Base-by-base conservation (phyloP, 2,113 vertebrate genomes). In the Puntigrus tetrazona region DNA sequence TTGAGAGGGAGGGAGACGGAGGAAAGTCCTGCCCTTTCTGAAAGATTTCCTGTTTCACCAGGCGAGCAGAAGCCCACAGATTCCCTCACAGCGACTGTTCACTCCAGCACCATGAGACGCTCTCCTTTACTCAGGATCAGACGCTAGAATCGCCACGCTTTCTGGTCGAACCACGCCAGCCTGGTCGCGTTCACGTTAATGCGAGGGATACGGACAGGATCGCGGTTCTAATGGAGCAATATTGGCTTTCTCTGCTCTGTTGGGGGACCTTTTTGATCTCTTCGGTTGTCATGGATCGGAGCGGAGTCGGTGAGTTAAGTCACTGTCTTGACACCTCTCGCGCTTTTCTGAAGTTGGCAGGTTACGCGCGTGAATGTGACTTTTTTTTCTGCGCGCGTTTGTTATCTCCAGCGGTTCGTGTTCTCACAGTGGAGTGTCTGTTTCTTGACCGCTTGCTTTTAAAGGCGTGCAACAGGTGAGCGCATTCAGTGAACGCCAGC, bases 1-100 rank as follows among this genome's bases (percentile, higher is more conserved):
- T 76, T 41, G 73, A 20, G 78, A 81, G 52, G 78, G 83, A 81
- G 85, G 78, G 86, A 84, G 84, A 61, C 59, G 84, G 79, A 82
- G 84, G 84, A 81, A 87, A 85, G 89, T 88, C 89, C 89, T 86
- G 89, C 89, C 89, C 89, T 89, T 83, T 70, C 84, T 81, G 80
- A 85, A 88, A 90, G 88, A 89, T 88, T 89, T 90, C 89, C 87
- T 90, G 89, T 90, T 85, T 85, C 80, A 76, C 73, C 63, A 69
- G 76, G 47, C 73, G 75, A 88, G 86, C 72, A 65, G 61, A 85
- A 61, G 67, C 55, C 79, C 77, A 74, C 55, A 27, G 73, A 82
- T 29, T 69, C 27, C 36, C 69, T 55, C 34, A 55, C 20, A 18
- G 57, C 14, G 73, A 65, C 73, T 47, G 74, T 77, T 52, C 41